phyloP scores from a whole-genome alignment of 92 coral and sea anemone species.

The Anthopleura xanthogrammica region DNA sequence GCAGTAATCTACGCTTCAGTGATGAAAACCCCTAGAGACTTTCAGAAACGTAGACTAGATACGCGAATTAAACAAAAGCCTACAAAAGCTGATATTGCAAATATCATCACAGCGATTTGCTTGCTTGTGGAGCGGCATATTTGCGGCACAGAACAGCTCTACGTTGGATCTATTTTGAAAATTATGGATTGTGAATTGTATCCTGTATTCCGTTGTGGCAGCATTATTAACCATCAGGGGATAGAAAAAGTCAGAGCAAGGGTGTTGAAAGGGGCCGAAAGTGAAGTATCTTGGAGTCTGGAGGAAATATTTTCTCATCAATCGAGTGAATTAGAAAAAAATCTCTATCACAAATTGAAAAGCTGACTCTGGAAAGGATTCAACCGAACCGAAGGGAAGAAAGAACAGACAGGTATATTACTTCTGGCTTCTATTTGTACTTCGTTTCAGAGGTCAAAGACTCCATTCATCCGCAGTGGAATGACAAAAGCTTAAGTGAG shows the following conservation, averaged over 20 bases:
- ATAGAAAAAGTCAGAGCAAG: neutral
- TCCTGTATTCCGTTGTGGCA: neutral
- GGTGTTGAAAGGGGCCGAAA: neutral
- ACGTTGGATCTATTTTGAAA: neutral
- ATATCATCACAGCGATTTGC: neutral
- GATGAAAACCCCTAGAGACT: conserved; percentile 14
- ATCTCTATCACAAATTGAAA: neutral
- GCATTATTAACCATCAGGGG: neutral
- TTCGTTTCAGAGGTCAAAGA: too few species aligned
- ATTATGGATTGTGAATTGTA: neutral
- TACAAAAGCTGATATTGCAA: conserved; percentile 4
- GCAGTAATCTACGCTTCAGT: neutral
- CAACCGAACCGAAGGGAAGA: conserved; percentile 21
- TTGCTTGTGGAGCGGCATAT: neutral
- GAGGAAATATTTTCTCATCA: neutral
- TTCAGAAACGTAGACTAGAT: conserved; percentile 6
- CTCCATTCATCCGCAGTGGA: too few species aligned
- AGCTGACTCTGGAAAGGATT: neutral
- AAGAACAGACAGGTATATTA: conserved; percentile 9
- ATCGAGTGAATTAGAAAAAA: neutral
- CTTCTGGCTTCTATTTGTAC: too few species aligned
- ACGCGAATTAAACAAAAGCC: conserved; percentile 20
- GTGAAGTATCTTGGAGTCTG: neutral
- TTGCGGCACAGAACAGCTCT: neutral
- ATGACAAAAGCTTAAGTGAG: too few species aligned